These are phyloP conservation scores for Champsocephalus gunnari DNA, from an alignment of 2,797 vertebrate species.

Conservation along the genomic window DNA sequence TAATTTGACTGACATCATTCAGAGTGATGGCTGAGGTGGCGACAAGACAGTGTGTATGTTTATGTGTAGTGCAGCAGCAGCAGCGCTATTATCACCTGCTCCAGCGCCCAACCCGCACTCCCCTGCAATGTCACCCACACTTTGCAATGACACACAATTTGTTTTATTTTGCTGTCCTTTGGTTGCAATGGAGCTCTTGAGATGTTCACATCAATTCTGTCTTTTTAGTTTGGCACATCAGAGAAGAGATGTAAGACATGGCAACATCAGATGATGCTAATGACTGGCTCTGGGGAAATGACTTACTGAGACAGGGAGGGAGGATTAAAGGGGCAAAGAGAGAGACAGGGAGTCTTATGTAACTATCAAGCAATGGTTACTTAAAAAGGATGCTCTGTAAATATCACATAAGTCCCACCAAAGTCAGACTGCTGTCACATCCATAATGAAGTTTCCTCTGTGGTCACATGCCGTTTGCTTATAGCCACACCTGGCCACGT, in stretches of 20 bases:
- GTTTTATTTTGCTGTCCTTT: neutral
- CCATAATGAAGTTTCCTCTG: conserved; percentile 24
- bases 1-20: conserved; percentile 83
- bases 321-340: conserved; percentile 50
- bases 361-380: conserved; percentile 68
- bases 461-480: conserved; percentile 29
- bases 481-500: conserved; percentile 19
- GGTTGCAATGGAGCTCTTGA: conserved; percentile 21
- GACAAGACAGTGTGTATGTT: conserved; percentile 50
- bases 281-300: conserved; percentile 75
- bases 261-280: conserved; percentile 75
- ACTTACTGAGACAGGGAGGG: conserved; percentile 73
- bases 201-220: conserved; percentile 59
- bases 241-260: conserved; percentile 64
- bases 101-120: conserved; percentile 31
- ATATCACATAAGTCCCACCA: conserved; percentile 52
- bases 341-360: conserved; percentile 67
- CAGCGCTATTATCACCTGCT: conserved; percentile 59
- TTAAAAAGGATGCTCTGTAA: conserved; percentile 50
- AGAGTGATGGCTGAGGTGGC: conserved; percentile 76
- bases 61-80: conserved; percentile 1
- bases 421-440: conserved; percentile 43
- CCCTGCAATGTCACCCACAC: conserved; percentile 47
- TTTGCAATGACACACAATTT: conserved; percentile 31
- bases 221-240: conserved; percentile 65